A percentile compares a stretch with the other conserved stretches of the same genome.
phyloP scores from a whole-genome alignment of 2,797 vertebrate genomes.

The Myotis pilosus region DNA sequence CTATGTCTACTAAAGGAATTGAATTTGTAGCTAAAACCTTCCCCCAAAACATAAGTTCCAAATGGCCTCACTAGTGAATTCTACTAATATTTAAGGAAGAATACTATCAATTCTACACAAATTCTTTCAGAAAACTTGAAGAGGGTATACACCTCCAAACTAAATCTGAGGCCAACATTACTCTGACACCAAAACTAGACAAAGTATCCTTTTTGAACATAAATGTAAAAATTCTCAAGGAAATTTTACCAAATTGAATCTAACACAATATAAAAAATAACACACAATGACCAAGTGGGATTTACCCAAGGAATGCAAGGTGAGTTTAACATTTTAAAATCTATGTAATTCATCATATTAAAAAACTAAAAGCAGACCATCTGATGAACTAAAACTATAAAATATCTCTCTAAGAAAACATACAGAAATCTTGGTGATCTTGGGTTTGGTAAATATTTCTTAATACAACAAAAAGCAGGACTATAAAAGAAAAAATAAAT shows the following conservation, averaged over 20 bases:
- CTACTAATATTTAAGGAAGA: too few relatives aligned
- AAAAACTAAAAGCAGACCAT: not conserved
- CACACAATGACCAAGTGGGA: not conserved
- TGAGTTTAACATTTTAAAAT: conserved; percentile 4
- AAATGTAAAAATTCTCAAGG: too few relatives aligned
- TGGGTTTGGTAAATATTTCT: not conserved
- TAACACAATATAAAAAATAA: not conserved
- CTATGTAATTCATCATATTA: not conserved
- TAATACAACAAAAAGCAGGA: not conserved
- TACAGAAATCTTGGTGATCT: not conserved
- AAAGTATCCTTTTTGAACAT: too few relatives aligned
- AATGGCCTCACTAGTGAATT: not conserved
- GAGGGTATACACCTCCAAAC: too few relatives aligned
- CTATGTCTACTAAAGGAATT: not conserved
- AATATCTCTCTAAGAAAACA: not conserved
- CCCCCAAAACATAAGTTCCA: not conserved
- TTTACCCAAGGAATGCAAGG: conserved; percentile 26
- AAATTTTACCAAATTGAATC: not conserved
- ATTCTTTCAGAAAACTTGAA: too few relatives aligned
- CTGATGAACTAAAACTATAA: not conserved
- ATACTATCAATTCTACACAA: too few relatives aligned
- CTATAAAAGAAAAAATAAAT: not conserved
- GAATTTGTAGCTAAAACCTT: not conserved
- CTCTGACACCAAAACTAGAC: too few relatives aligned
- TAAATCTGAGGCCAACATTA: too few relatives aligned